Conservation (phyloP, 1,140 invertebrate genomes). For the Lasaia peninsularis region DNA sequence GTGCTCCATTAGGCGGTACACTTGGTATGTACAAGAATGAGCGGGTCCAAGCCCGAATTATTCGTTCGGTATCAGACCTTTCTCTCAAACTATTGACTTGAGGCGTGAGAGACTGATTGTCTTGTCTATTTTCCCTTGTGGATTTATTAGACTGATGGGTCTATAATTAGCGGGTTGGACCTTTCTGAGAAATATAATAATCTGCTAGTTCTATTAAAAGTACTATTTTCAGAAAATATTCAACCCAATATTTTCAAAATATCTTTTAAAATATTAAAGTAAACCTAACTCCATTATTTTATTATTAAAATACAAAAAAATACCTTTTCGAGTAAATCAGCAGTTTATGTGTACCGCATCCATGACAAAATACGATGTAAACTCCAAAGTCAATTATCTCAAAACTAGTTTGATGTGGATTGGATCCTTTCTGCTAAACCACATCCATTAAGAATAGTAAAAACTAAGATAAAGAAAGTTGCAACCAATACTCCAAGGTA, state of each 20-base stretch:
- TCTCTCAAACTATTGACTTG: too few relatives aligned
- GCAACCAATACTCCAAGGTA: too few relatives aligned
- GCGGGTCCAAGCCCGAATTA: too few relatives aligned
- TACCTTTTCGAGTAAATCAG: slow-evolving; percentile 10
- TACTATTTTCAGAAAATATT: slow-evolving; percentile 12
- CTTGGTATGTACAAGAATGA: too few relatives aligned
- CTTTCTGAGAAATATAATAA: slow-evolving; percentile 10
- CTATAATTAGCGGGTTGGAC: too few relatives aligned
- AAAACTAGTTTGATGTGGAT: slow-evolving; percentile 17
- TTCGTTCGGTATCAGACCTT: too few relatives aligned
- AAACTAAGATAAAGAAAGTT: too few relatives aligned
- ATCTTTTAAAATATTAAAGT: slow-evolving; percentile 13
- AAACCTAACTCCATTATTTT: slow-evolving; percentile 6
- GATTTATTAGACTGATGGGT: too few relatives aligned
- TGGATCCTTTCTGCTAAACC: slow-evolving; percentile 18
- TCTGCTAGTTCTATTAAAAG: slow-evolving; percentile 14
- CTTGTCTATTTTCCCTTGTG: too few relatives aligned
- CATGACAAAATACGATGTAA: slow-evolving; percentile 15
- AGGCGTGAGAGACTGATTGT: too few relatives aligned
- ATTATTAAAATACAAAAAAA: slow-evolving; percentile 11
- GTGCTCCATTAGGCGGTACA: too few relatives aligned
- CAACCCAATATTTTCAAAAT: slow-evolving; percentile 11
- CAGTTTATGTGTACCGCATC: slow-evolving; percentile 10
- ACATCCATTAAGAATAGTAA: too few relatives aligned
- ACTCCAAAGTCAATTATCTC: slow-evolving; percentile 17